These are phyloP conservation scores for Ectobius pallidus DNA, from an alignment of 2,888 invertebrate species.

Conservation along the genomic window DNA sequence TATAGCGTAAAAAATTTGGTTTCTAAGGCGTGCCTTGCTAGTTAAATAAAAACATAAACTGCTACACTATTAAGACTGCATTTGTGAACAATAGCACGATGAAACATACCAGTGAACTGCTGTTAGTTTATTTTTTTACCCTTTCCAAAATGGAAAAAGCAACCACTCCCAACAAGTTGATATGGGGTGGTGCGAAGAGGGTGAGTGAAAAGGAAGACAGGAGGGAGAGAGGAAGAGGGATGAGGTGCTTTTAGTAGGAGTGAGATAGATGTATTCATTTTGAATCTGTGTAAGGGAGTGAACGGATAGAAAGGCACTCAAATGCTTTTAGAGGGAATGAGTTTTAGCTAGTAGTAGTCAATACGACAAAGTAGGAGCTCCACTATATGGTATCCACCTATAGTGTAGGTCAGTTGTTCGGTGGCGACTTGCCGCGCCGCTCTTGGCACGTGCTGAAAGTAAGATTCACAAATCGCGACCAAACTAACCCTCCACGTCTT, in stretches of 20 bases:
- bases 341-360: constrained; percentile 51
- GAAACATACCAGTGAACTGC: constrained; percentile 5
- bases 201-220: constrained; percentile 29
- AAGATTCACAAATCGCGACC: too few species aligned
- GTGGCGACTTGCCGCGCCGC: too few species aligned
- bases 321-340: constrained; percentile 55
- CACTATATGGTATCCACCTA: too few species aligned
- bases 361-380: constrained; percentile 44
- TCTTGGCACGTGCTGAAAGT: too few species aligned
- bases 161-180: constrained; percentile 38
- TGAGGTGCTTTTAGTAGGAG: constrained; percentile 40
- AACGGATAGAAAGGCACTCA: constrained; percentile 49
- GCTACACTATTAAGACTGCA: constrained; percentile 20
- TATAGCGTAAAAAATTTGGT: too few species aligned
- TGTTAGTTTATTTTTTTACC: not conserved
- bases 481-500: too few species aligned
- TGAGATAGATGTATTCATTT: constrained; percentile 42
- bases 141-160: constrained; percentile 26
- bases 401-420: constrained; percentile 23
- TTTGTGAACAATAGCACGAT: constrained; percentile 22
- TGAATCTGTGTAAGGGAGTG: constrained; percentile 42
- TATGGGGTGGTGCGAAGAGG: constrained; percentile 24
- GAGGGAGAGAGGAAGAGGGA: constrained; percentile 5
- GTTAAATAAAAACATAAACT: too few species aligned
- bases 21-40: too few species aligned